These are phyloP conservation scores for Sitta carolinensis DNA, from an alignment of 2,797 vertebrate genomes.

Conservation along the genomic window DNA sequence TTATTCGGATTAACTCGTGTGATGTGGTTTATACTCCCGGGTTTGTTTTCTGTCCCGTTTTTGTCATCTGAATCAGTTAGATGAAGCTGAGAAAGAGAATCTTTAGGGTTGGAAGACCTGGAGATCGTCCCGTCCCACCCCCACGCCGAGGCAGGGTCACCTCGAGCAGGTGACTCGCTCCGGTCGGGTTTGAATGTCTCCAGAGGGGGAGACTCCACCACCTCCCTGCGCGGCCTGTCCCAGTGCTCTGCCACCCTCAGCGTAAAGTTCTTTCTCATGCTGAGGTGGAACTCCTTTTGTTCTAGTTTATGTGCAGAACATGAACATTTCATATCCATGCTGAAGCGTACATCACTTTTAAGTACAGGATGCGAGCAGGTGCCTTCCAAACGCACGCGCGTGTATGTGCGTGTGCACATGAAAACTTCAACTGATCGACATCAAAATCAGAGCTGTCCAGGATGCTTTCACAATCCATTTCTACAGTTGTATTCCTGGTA, in stretches of 20 bases:
- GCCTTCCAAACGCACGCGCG: not conserved
- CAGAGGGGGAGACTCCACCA: not conserved
- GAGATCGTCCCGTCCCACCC: not conserved
- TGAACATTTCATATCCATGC: not conserved
- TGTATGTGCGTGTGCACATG: rapidly evolving
- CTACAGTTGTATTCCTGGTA: not conserved
- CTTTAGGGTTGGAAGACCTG: not conserved
- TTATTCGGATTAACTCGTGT: not conserved
- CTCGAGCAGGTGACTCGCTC: not conserved
- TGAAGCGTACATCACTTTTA: not conserved
- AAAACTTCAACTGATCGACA: not conserved
- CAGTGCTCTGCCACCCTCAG: not conserved
- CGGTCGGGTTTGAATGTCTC: not conserved
- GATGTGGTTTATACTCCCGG: not conserved
- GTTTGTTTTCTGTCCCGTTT: not conserved
- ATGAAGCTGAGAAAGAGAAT: not conserved
- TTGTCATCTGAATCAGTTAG: not conserved
- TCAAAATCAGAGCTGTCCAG: not conserved
- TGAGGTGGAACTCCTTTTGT: not conserved
- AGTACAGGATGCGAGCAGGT: not conserved
- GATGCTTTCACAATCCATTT: not conserved
- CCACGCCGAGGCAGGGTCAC: not conserved
- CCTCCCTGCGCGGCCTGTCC: not conserved
- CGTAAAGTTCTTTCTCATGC: not conserved
- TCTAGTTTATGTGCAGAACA: not conserved